A percentile compares a stretch with the other conserved stretches of the same genome.
These are phyloP conservation scores for Neomorphus geoffroyi DNA, from an alignment of 2,797 vertebrate species.

Conservation along the genomic window DNA sequence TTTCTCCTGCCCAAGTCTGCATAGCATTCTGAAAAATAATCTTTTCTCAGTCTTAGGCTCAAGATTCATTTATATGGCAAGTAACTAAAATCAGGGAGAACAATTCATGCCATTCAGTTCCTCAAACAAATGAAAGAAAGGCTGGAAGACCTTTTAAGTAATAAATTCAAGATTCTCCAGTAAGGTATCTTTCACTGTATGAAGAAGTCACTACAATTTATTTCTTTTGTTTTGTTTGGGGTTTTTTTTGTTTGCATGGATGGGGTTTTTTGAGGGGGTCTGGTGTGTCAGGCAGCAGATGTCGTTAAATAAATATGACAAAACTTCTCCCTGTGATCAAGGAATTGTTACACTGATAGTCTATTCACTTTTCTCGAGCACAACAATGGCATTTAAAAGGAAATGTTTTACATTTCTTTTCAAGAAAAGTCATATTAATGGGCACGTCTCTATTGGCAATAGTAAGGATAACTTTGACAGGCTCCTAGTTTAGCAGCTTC, in stretches of 20 bases:
- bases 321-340: not conserved
- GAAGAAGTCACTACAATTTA: not conserved
- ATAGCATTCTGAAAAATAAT: not conserved
- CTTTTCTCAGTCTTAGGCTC: not conserved
- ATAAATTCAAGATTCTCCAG: not conserved
- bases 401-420: not conserved
- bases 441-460: not conserved
- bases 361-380: not conserved
- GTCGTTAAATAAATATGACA: not conserved
- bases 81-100: not conserved
- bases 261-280: too few relatives aligned
- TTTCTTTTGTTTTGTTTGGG: accelerated
- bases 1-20: not conserved
- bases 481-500: not conserved
- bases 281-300: accelerated
- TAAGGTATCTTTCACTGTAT: not conserved
- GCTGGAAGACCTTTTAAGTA: not conserved
- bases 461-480: not conserved
- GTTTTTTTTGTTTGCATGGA: too few relatives aligned
- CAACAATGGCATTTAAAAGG: not conserved
- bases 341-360: not conserved
- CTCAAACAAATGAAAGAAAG: not conserved
- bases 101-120: not conserved
- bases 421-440: not conserved
- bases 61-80: not conserved